phyloP scores from a whole-genome alignment of 2,113 vertebrate species.

The Cebidichthys violaceus region DNA sequence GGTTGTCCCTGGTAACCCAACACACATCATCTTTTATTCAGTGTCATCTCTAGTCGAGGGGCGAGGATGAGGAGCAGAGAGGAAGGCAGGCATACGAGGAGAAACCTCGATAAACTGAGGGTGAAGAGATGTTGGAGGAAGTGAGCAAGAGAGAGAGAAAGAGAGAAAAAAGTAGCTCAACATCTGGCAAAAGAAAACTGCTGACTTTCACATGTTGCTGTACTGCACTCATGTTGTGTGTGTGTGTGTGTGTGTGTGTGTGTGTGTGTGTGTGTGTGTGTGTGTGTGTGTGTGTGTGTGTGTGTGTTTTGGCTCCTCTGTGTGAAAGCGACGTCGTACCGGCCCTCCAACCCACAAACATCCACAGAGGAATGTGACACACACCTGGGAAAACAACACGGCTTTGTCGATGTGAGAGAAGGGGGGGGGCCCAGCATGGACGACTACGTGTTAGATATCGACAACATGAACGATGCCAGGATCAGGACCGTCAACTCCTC shows the following conservation, averaged over 20 bases:
- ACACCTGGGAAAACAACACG: constrained; percentile 63
- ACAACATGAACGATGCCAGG: constrained; percentile 14
- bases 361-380: constrained; percentile 67
- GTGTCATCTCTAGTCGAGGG: constrained; percentile 63
- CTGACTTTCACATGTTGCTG: not conserved
- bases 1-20: constrained; percentile 86
- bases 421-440: not conserved
- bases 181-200: not conserved
- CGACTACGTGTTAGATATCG: not conserved
- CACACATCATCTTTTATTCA: constrained; percentile 70
- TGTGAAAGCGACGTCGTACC: constrained; percentile 70
- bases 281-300: constrained; percentile 5
- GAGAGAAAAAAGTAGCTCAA: not conserved
- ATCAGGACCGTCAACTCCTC: constrained; percentile 8
- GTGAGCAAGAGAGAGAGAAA: constrained; percentile 6
- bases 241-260: not conserved
- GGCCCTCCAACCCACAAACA: constrained; percentile 58
- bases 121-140: not conserved
- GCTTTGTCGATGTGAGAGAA: constrained; percentile 28
- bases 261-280: constrained; percentile 2
- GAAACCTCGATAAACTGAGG: not conserved
- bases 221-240: not conserved
- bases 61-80: constrained; percentile 21
- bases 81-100: not conserved
- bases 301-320: constrained; percentile 54